Evolutionary conservation across 1,140 invertebrate species (phyloP), one percentile per base, ranked within the genome.

Genomic region (Chlorops oryzae): DNA sequence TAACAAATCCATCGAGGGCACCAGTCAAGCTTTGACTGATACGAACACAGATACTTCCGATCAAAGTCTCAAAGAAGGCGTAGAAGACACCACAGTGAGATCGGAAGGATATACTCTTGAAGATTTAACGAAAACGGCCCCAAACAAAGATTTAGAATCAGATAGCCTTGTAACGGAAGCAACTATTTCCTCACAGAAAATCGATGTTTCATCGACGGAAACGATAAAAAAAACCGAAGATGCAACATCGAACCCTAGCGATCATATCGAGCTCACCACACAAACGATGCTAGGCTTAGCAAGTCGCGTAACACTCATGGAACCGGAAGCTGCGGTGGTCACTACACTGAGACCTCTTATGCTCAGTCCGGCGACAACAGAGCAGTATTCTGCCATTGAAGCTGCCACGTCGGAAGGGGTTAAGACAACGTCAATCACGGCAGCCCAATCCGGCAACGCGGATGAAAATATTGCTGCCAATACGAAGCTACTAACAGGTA

Each of bases 281-380:
- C 73, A 67, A 40, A 59, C 63, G 12, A 70, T 71, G 50, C 35
- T 70, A 32, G 65, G 63, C 5, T 32, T 75, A 47, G 65, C 73
- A 7, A 74, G 61, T 41, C 70, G 74, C 9, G 72, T 65, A 1
- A 75, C 74, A 0, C 56, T 71, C 2, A 76, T 75, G 73, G 75
- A 76, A 52, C 73, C 74, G 5, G 63, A 64, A 25, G 64, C 71
- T 5, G 65, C 70, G 2, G 55, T 70, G 1, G 60, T 57, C 5
- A 68, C 65, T 37, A 71, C 67, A 1, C 25, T 70, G n/a, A 60
- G 52, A 34, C 65, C 68, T 15, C 48, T 70, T 0, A 61, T 71
- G 62, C 6, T 37, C 1, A 17, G 13, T 2, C 21, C 28, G n/a
- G 12, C 34, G 20, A 27, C 23, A n/a, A n/a, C n/a, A n/a, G n/a